Evolutionary conservation across 1,140 invertebrate species (phyloP), one percentile per base, ranked within the genome.

Genomic region (Ooceraea biroi): DNA sequence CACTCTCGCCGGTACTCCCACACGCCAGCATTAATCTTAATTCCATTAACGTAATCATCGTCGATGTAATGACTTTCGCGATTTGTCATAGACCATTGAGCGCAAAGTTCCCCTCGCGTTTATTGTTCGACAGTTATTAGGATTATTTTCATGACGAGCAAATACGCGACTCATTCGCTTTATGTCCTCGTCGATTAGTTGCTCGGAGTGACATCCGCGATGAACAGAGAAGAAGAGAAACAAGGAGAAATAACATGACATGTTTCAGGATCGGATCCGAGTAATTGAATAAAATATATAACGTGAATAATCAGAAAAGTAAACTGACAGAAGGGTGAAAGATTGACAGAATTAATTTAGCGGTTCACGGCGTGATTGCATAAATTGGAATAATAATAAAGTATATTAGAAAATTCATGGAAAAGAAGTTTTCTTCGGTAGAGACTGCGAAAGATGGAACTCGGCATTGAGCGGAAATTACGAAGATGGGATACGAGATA

Each of bases 11-110:
- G 46, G 5, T 14, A 30, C 65, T 80, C 65, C 76, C 65, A 80
- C 65, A 36, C n/a, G 44, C 30, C 19, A 27, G 0, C 50, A 71
- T 80, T 69, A 80, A 80, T 71, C 76, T 80, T 69, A 27, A 80
- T 71, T 80, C 76, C 50, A 80, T 80, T 80, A 80, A 46, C 25
- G 50, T 71, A 71, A 80, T 46, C 41, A 36, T 25, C 36, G 22
- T 19, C 50, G 25, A 80, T 80, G 44, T 57, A 69, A 78, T 36
- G 50, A 58, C 50, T 17, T 14, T 12, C 36, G 25, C 63, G n/a
- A 80, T 80, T 80, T 80, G 50, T 80, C 50, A 44, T 36, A 22
- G 65, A 57, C n/a, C 44, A 8, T 50, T 27, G 25, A 69, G 17
- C 7, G 22, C 46, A 57, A 12, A 46, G 44, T 58, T 57, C 12